Evolutionary conservation across 2,888 invertebrate species (phyloP).

Genomic region (Coleophora flavipennella): DNA sequence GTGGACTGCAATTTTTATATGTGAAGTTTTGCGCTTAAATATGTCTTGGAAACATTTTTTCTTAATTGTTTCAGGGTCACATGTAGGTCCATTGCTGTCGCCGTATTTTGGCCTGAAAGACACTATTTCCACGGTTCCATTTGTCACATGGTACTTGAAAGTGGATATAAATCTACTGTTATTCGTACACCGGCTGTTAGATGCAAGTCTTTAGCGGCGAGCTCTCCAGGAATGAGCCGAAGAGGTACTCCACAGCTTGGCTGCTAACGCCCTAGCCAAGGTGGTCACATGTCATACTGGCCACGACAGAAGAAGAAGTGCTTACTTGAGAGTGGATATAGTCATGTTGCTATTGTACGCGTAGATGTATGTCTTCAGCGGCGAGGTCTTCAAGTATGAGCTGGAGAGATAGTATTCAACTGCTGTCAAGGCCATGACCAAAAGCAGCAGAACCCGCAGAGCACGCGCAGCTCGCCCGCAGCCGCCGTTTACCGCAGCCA

Average conservation of each 20-base stretch:
- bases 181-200: constrained; percentile 66
- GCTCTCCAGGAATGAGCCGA: constrained; percentile 76
- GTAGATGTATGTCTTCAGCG: constrained; percentile 58
- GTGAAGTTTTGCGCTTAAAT: no score
- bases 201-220: constrained; percentile 60
- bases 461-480: constrained; percentile 66
- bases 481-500: constrained; percentile 33
- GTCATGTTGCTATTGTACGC: constrained; percentile 35
- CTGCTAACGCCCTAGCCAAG: constrained; percentile 77
- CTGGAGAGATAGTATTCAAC: constrained; percentile 81
- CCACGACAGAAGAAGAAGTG: constrained; percentile 47
- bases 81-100: no score
- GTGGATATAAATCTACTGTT: no score
- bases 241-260: constrained; percentile 80
- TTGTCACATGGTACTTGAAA: no score
- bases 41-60: no score
- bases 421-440: constrained; percentile 77
- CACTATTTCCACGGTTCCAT: no score
- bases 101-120: no score
- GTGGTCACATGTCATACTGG: no score
- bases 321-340: constrained; percentile 44
- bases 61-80: no score
- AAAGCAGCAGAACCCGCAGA: constrained; percentile 59
- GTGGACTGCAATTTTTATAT: no score
- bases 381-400: constrained; percentile 73